phyloP scores from a whole-genome alignment of 2,888 invertebrate species.

The Panzeria rudis region DNA sequence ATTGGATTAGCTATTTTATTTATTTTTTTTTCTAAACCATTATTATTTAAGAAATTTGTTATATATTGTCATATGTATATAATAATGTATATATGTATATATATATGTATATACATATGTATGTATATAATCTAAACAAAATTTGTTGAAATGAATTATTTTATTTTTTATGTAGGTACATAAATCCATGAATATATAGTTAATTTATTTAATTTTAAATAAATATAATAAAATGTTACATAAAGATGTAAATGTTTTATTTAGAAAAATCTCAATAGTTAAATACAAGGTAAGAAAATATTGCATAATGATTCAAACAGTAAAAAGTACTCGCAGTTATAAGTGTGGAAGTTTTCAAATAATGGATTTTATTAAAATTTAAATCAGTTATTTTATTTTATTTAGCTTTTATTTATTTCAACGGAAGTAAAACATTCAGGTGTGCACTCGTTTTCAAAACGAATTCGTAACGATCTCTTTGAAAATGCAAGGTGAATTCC shows the following conservation, averaged over 20 bases:
- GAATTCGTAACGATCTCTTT: neutral
- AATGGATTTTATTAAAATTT: neutral
- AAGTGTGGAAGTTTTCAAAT: neutral
- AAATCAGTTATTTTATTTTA: neutral
- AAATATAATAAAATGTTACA: constrained; percentile 5
- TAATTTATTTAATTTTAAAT: neutral
- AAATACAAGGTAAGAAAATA: neutral
- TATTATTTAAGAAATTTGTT: neutral
- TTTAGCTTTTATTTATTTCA: neutral
- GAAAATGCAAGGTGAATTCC: neutral
- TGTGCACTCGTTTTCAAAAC: neutral
- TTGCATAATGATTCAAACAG: neutral
- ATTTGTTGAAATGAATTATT: neutral
- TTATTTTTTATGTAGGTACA: neutral
- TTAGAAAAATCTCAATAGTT: neutral
- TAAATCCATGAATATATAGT: neutral
- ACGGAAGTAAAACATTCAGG: constrained; percentile 2
- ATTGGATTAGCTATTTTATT: neutral
- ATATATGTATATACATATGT: neutral
- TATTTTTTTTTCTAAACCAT: neutral
- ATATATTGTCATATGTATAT: no score
- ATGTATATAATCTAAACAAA: neutral
- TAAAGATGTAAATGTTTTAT: neutral
- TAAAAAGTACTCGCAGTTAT: no score
- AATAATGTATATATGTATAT: neutral